A percentile compares a stretch with the other conserved stretches of the same genome.
phyloP scores from a whole-genome alignment of 1,140 invertebrate genomes.

The Acromyrmex charruanus region DNA sequence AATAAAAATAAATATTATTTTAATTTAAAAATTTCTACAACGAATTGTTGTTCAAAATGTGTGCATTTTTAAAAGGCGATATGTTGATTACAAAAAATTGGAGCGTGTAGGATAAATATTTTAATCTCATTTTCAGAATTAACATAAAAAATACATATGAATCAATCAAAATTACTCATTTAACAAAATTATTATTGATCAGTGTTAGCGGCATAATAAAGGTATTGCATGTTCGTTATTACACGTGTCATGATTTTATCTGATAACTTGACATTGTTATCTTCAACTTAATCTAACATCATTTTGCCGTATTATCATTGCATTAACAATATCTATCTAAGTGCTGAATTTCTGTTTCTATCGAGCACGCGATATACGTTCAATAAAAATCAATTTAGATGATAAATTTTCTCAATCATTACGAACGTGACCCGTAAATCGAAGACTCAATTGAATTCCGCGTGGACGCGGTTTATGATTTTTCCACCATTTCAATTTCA shows the following conservation, averaged over 20 bases:
- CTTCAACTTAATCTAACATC: slow-evolving; percentile 13
- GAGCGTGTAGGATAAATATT: no score
- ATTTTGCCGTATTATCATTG: background rate
- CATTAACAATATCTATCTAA: slow-evolving; percentile 4
- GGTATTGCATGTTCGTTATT: background rate
- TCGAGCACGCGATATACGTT: no score
- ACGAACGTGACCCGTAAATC: background rate
- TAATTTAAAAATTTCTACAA: no score
- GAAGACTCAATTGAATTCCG: slow-evolving; percentile 25
- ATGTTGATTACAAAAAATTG: no score
- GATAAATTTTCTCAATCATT: slow-evolving; percentile 8
- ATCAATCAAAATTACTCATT: no score
- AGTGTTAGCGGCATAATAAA: background rate
- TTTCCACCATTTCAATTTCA: slow-evolving; percentile 19
- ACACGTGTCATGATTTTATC: no score
- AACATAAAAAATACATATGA: no score
- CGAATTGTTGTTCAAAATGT: no score
- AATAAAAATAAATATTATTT: no score
- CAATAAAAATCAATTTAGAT: background rate
- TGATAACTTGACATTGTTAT: slow-evolving; percentile 11
- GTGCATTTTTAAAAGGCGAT: no score
- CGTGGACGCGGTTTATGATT: slow-evolving; percentile 2
- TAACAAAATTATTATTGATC: no score
- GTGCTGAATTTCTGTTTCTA: background rate
- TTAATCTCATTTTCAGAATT: no score